Evolutionary conservation across 2,888 invertebrate species (phyloP), one percentile per base, ranked within the genome.

Genomic region (Dichetophora obliterata): DNA sequence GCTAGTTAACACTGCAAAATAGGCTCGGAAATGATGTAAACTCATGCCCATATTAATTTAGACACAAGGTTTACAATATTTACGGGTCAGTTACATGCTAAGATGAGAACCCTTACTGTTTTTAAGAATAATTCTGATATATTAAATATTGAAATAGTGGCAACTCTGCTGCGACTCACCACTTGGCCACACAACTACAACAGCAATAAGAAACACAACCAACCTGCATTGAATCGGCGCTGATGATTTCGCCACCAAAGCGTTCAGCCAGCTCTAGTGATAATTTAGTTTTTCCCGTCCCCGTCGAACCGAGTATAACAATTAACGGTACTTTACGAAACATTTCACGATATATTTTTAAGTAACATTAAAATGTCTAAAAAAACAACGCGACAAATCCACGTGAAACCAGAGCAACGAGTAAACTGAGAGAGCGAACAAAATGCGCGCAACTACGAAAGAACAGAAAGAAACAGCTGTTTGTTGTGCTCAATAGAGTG

Each of bases 221-320:
- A 79, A 97, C 97, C 94, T 99, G 99, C 98, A 99, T 99, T 24
- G 99, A 98, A 92, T 99, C 99, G 0, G 98, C 98, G 86, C 98
- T 98, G 78, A 99, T 95, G 77, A 99, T 94, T 92, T 99, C 98
- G 34, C 97, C 95, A 81, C 91, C 91, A 89, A 95, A 97, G 86
- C 91, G 93, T 84, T 93, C 92, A 0, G 98, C 98, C 81, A 99
- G 90, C 91, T 98, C 96, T 77, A 99, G 91, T 76, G 97, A 95
- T 82, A 99, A 91, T 90, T 98, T 98, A 1, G 99, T 98, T 91
- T 99, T 99, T 76, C 99, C 99, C 6, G 96, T 95, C 11, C 98
- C 99, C 57, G 99, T 99, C 48, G 98, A 95, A 83, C 99, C 99
- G 82, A 98, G 91, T 90, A 99, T 94, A 71, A 98, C 94, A 84